phyloP scores from a whole-genome alignment of 2,888 invertebrate species.

The Erannis defoliaria region DNA sequence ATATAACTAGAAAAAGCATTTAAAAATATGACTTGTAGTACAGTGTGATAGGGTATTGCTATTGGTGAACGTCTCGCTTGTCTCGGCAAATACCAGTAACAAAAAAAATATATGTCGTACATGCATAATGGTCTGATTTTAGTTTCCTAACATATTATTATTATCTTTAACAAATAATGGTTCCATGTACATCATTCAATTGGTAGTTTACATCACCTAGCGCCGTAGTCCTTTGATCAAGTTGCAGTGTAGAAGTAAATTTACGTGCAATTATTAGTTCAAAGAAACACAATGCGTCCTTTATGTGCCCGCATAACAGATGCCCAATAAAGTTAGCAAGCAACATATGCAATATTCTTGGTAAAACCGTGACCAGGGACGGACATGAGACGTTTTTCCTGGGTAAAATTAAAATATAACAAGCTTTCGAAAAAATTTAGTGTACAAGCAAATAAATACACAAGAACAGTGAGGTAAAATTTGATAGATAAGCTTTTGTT shows the following conservation, averaged over 20 bases:
- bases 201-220: conserved; percentile 1
- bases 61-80: too few species aligned
- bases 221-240: conserved; percentile 13
- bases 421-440: background rate
- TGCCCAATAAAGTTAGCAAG: conserved; percentile 27
- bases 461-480: too few species aligned
- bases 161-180: background rate
- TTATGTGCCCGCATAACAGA: conserved; percentile 31
- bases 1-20: too few species aligned
- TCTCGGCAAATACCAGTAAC: too few species aligned
- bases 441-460: too few species aligned
- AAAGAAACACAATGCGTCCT: conserved; percentile 34
- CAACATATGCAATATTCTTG: conserved; percentile 34
- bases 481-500: too few species aligned
- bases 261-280: conserved; percentile 41
- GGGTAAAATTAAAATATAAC: too few species aligned
- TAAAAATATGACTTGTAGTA: too few species aligned
- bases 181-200: background rate
- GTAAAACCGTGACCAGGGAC: conserved; percentile 19
- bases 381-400: background rate
- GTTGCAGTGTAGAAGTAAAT: conserved; percentile 31
- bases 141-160: too few species aligned
- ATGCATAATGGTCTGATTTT: too few species aligned
- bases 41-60: too few species aligned
- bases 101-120: too few species aligned